A percentile compares a stretch with the other conserved stretches of the same genome.
Conservation (phyloP, 2,113 vertebrate species). For the Puffinus mauretanicus region DNA sequence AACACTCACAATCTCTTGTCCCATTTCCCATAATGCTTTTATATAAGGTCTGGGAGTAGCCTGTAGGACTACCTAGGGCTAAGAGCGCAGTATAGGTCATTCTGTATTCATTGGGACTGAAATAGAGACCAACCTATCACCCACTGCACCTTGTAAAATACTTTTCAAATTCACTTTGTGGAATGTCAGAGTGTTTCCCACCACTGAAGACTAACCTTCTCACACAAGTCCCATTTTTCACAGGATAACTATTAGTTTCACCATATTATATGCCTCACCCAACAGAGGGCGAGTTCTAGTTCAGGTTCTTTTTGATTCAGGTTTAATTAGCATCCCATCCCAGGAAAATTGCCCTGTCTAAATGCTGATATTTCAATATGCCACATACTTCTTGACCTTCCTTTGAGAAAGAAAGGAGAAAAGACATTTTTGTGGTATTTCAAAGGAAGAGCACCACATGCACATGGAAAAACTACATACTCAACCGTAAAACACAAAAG, state of each 20-base stretch:
- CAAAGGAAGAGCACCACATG: background rate
- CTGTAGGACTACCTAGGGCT: background rate
- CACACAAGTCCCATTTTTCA: background rate
- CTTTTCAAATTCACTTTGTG: background rate
- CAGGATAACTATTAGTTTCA: background rate
- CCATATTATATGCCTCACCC: background rate
- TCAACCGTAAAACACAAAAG: background rate
- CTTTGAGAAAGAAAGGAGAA: background rate
- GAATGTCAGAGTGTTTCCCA: background rate
- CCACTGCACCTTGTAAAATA: background rate
- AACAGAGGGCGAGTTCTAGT: background rate
- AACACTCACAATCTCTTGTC: background rate
- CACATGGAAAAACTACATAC: background rate
- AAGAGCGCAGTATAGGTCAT: background rate
- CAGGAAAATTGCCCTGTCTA: background rate
- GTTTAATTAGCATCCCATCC: background rate
- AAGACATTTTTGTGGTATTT: background rate
- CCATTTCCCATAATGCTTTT: background rate
- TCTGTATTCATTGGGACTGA: background rate
- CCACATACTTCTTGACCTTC: background rate
- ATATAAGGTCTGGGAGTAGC: background rate
- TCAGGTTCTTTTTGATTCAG: background rate
- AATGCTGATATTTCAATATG: background rate
- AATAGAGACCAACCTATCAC: background rate
- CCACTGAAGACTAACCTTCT: background rate